A percentile compares a stretch with the other conserved stretches of the same genome.
Conservation (phyloP, 2,797 vertebrate species). For the Helicolenus hilgendorfi region DNA sequence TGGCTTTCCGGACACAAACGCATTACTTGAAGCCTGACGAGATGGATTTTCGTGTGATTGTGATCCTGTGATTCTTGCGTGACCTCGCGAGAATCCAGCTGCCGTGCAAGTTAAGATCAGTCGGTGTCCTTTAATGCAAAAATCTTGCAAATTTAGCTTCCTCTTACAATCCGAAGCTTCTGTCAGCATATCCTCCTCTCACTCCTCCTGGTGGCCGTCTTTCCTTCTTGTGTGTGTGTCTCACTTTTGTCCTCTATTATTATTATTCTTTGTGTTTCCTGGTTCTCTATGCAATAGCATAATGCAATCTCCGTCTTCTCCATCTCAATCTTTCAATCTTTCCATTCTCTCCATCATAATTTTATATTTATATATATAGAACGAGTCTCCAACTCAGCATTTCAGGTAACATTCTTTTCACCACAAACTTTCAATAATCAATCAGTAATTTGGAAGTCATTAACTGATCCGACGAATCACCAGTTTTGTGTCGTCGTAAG, state of each 20-base stretch:
- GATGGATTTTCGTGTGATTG: too few relatives aligned
- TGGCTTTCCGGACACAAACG: too few relatives aligned
- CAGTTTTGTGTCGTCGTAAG: background rate
- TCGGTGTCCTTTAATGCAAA: background rate
- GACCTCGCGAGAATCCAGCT: too few relatives aligned
- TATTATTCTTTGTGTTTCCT: background rate
- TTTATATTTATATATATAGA: too few relatives aligned
- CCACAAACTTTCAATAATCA: background rate
- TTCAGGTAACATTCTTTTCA: background rate
- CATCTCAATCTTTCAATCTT: background rate
- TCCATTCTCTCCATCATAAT: too few relatives aligned
- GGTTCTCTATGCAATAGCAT: background rate
- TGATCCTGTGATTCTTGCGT: too few relatives aligned
- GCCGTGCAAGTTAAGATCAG: background rate
- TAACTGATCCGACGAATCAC: background rate
- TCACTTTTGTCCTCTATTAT: background rate
- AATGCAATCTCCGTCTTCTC: background rate
- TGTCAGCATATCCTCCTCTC: background rate
- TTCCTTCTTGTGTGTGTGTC: background rate
- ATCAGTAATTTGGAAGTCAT: background rate
- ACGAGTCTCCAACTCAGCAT: background rate
- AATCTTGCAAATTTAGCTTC: background rate
- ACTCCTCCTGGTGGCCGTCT: background rate
- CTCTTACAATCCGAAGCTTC: background rate
- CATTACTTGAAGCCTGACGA: too few relatives aligned